These are phyloP conservation scores for Hypsibius dujardini DNA, from an alignment of 1,140 invertebrate genomes.

Conservation along the genomic window DNA sequence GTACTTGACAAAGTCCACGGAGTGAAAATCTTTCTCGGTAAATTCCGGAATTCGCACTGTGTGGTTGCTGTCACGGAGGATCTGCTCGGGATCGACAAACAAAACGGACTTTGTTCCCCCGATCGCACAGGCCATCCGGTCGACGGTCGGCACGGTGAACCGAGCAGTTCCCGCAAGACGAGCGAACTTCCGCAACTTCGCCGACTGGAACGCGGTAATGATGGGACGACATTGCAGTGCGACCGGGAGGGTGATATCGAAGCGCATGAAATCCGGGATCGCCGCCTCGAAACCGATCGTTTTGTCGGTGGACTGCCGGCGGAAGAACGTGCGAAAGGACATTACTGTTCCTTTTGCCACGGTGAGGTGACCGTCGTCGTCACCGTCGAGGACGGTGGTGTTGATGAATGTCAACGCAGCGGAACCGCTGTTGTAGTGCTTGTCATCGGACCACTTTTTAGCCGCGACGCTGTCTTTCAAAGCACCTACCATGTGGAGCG, in stretches of 20 bases:
- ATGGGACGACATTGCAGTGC: background rate
- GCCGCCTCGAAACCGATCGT: background rate
- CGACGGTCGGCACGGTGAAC: background rate
- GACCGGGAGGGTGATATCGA: background rate
- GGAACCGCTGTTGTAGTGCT: background rate
- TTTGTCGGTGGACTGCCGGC: background rate
- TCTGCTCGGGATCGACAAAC: background rate
- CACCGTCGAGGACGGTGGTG: background rate
- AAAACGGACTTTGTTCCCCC: background rate
- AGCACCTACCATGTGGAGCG: background rate
- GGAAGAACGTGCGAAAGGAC: background rate
- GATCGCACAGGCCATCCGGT: background rate
- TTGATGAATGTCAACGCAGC: background rate
- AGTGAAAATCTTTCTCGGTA: background rate
- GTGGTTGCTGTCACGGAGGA: background rate
- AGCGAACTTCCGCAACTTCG: conserved; percentile 4
- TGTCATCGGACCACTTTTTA: background rate
- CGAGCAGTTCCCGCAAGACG: background rate
- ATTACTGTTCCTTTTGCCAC: too few relatives aligned
- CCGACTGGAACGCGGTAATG: background rate
- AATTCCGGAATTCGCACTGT: background rate
- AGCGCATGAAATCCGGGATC: background rate
- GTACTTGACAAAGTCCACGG: background rate
- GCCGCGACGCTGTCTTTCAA: background rate
- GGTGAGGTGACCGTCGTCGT: too few relatives aligned